These are phyloP conservation scores for Sparidentex hasta DNA, from an alignment of 2,797 vertebrate species.

Conservation along the genomic window DNA sequence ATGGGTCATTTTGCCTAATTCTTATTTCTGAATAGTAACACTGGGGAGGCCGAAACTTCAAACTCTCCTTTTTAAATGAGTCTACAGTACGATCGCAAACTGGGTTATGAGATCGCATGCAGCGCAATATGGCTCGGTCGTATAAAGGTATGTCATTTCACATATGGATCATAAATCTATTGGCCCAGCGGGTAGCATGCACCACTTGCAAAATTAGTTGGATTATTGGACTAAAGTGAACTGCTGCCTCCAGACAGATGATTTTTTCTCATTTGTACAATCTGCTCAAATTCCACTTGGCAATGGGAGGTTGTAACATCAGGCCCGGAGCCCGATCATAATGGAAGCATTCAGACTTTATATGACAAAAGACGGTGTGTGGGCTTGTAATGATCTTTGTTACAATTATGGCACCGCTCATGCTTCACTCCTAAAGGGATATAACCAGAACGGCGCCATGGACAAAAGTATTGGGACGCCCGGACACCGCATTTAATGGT, in stretches of 20 bases:
- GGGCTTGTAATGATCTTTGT: slow-evolving; percentile 71
- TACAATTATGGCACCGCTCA: slow-evolving; percentile 68
- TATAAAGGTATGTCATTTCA: slow-evolving; percentile 69
- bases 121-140: slow-evolving; percentile 24
- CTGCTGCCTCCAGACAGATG: slow-evolving; percentile 73
- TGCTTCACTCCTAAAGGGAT: slow-evolving; percentile 64
- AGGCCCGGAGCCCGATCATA: slow-evolving; percentile 76
- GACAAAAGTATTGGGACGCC: slow-evolving; percentile 36
- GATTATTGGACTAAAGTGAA: slow-evolving; percentile 74
- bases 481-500: background rate
- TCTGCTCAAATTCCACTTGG: slow-evolving; percentile 78
- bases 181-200: slow-evolving; percentile 67
- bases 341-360: slow-evolving; percentile 76
- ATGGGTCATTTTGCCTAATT: slow-evolving; percentile 27
- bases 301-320: slow-evolving; percentile 80
- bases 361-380: slow-evolving; percentile 75
- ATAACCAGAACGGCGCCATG: slow-evolving; percentile 40
- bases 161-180: slow-evolving; percentile 72
- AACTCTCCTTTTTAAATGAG: slow-evolving; percentile 32
- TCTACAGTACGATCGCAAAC: slow-evolving; percentile 37
- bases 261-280: slow-evolving; percentile 77
- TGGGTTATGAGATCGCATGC: slow-evolving; percentile 31
- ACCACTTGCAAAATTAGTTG: slow-evolving; percentile 72
- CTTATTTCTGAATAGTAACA: slow-evolving; percentile 24
- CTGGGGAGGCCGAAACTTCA: slow-evolving; percentile 24